A percentile compares a stretch with the other conserved stretches of the same genome.
phyloP scores from a whole-genome alignment of 2,113 vertebrate species.

The Lagenorhynchus albirostris region DNA sequence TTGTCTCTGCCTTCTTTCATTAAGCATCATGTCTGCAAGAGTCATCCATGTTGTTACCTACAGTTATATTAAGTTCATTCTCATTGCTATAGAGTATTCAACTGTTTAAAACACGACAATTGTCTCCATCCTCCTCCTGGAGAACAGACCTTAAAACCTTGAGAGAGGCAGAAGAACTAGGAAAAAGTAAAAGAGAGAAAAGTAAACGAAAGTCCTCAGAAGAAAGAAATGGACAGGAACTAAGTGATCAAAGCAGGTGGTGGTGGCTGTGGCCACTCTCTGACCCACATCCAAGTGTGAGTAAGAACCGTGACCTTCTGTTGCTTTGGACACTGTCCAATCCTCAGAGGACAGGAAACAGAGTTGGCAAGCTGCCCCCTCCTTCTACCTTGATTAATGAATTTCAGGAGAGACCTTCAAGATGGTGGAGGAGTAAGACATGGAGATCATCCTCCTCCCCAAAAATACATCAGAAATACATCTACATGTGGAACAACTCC shows the following conservation, averaged over 20 bases:
- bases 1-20: not conserved
- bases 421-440: too few relatives aligned
- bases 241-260: not conserved
- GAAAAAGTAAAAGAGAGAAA: not conserved
- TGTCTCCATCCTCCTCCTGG: too few relatives aligned
- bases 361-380: not conserved
- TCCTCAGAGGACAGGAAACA: not conserved
- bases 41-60: not conserved
- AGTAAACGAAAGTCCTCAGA: not conserved
- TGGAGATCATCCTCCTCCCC: too few relatives aligned
- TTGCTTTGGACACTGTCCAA: not conserved
- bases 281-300: not conserved
- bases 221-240: not conserved
- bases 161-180: not conserved
- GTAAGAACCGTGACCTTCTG: not conserved
- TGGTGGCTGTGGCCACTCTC: not conserved
- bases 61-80: not conserved
- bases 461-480: too few relatives aligned
- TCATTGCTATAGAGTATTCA: not conserved
- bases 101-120: not conserved
- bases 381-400: not conserved
- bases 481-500: too few relatives aligned
- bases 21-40: not conserved
- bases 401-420: too few relatives aligned
- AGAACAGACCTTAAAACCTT: not conserved